These are phyloP conservation scores for Spinus pinus DNA, from an alignment of 2,797 vertebrate genomes.

Conservation along the genomic window DNA sequence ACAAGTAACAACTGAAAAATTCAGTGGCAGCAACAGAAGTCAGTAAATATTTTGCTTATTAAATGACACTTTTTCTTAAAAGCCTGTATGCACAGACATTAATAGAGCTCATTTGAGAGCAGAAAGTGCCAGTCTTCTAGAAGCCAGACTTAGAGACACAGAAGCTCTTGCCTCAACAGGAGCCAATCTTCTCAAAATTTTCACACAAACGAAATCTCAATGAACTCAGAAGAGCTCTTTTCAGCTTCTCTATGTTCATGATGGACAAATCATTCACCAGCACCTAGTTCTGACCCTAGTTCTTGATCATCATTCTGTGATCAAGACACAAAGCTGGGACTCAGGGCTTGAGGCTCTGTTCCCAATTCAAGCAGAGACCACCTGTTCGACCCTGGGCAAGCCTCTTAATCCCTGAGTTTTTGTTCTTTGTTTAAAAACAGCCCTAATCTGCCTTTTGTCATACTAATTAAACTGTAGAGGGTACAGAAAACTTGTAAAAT, in stretches of 20 bases:
- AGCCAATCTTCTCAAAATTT: neutral
- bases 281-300: neutral
- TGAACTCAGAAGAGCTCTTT: neutral
- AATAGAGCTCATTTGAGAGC: neutral
- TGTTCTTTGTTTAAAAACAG: neutral
- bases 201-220: neutral
- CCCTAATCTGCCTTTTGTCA: neutral
- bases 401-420: neutral
- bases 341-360: neutral
- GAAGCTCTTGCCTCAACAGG: neutral
- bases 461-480: neutral
- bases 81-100: neutral
- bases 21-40: neutral
- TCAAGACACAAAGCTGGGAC: neutral
- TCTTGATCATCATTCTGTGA: neutral
- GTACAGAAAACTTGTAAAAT: neutral
- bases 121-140: neutral
- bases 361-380: neutral
- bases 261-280: neutral
- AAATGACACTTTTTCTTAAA: neutral
- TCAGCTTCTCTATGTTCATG: rapidly evolving
- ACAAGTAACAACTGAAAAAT: neutral
- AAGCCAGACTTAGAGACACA: neutral
- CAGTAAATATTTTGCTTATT: neutral
- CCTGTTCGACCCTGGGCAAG: neutral